Evolutionary conservation across 2,113 vertebrate genomes (phyloP), one percentile per base, ranked within the genome.

Genomic region (rabbit (Oryctolagus cuniculus)): DNA sequence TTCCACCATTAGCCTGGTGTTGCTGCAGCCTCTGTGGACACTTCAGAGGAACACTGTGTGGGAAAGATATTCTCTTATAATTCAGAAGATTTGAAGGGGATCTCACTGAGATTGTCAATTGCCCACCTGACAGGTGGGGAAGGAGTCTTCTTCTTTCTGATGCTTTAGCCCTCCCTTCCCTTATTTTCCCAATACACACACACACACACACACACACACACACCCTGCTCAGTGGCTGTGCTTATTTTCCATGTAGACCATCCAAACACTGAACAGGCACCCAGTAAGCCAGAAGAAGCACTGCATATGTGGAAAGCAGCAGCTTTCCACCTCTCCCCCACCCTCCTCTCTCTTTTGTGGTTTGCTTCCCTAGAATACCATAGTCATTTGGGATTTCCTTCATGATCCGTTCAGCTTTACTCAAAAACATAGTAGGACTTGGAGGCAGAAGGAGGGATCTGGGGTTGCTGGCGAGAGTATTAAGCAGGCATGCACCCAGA

Each of bases 61-160:
- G 31, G 31, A 78, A 51, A 31, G 79, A 82, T 64, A 82, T 87
- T 78, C 64, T 85, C 51, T 85, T 73, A 38, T 0, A 84, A 10
- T 77, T 85, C 53, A 34, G 58, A 19, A 88, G 11, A 61, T 61
- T 86, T 88, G 36, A 74, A 85, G 55, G 2, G n/a, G 38, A n/a
- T 87, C 82, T 90, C 51, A 67, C 36, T 16, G 69, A 89, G 58
- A 74, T 70, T 55, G 75, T 80, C 72, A 90, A 19, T 90, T 73
- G 58, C 9, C 24, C 34, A 81, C 49, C 12, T 21, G 82, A 38
- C 38, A 77, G 44, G 55, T 91, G 12, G 49, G 67, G 31, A 10
- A 69, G 61, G 63, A 17, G 25, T 75, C 61, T 86, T 94, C 24
- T 73, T 81, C 87, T 15, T 84, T 95, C 64, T 73, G 13, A 80